phyloP scores from a whole-genome alignment of 2,888 invertebrate species.

The Camponotus fellah region DNA sequence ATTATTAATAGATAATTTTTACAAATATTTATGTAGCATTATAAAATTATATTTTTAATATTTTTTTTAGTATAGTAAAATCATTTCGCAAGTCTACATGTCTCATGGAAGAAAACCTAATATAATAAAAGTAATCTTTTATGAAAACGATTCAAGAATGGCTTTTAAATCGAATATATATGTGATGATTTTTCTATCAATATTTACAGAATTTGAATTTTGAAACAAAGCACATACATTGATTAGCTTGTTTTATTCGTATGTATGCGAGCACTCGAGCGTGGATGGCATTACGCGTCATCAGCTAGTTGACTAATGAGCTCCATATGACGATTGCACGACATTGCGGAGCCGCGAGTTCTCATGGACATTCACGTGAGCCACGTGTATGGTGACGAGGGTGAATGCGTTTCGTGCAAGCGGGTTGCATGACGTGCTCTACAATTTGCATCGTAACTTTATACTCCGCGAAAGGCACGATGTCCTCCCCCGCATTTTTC shows the following conservation, averaged over 20 bases:
- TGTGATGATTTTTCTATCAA: background rate
- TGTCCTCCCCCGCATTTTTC: constrained; percentile 6
- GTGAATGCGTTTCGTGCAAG: constrained; percentile 51
- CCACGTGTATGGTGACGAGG: constrained; percentile 49
- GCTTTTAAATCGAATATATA: background rate
- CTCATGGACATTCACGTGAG: constrained; percentile 62
- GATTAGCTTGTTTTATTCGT: background rate
- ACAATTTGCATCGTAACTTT: constrained; percentile 46
- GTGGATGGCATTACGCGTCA: constrained; percentile 40
- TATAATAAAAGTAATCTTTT: background rate
- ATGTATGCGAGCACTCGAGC: constrained; percentile 20
- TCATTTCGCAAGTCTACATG: background rate
- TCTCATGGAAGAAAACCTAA: background rate
- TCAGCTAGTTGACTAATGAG: constrained; percentile 73
- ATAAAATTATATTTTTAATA: background rate
- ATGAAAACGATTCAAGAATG: background rate
- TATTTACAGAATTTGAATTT: background rate
- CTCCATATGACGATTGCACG: constrained; percentile 72
- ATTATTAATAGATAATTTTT: background rate
- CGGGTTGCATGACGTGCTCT: constrained; percentile 40
- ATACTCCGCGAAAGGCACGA: constrained; percentile 13
- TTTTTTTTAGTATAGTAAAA: background rate
- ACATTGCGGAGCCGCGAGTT: constrained; percentile 58
- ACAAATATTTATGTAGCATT: background rate
- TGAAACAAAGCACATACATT: background rate